phyloP scores from a whole-genome alignment of 1,140 invertebrate genomes.

The Lepidotrigona ventralis region DNA sequence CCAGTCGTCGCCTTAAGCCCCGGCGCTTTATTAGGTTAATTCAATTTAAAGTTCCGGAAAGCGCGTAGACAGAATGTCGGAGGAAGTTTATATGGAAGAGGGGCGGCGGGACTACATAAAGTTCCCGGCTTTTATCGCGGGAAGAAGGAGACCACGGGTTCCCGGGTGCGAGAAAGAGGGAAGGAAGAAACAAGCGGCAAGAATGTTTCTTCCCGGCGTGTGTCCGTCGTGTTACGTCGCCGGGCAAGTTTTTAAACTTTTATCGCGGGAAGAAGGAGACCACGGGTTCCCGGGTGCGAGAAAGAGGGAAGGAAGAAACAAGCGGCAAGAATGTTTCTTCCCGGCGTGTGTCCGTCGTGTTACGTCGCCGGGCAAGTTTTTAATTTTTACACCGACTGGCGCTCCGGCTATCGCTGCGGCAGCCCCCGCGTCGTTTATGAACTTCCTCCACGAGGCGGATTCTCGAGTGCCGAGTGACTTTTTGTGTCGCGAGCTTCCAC shows the following conservation, averaged over 20 bases:
- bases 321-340: slow-evolving; percentile 37
- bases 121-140: slow-evolving; percentile 40
- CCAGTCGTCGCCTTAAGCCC: not conserved
- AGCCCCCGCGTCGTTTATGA: slow-evolving; percentile 43
- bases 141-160: too few relatives aligned
- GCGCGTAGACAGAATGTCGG: slow-evolving; percentile 8
- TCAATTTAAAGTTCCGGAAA: slow-evolving; percentile 61
- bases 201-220: slow-evolving; percentile 37
- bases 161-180: too few relatives aligned
- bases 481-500: slow-evolving; percentile 54
- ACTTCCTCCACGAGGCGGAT: slow-evolving; percentile 16
- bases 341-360: not conserved
- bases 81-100: slow-evolving; percentile 43
- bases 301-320: not conserved
- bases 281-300: too few relatives aligned
- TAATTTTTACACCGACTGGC: slow-evolving; percentile 59
- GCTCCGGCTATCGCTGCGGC: not conserved
- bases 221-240: slow-evolving; percentile 4
- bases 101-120: slow-evolving; percentile 20
- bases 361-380: slow-evolving; percentile 54
- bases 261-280: too few relatives aligned
- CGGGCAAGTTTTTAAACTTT: slow-evolving; percentile 64
- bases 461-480: slow-evolving; percentile 48
- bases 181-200: not conserved
- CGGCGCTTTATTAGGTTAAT: slow-evolving; percentile 59